These are phyloP conservation scores for Crocallis elinguaria DNA, from an alignment of 2,888 invertebrate species.

Conservation along the genomic window DNA sequence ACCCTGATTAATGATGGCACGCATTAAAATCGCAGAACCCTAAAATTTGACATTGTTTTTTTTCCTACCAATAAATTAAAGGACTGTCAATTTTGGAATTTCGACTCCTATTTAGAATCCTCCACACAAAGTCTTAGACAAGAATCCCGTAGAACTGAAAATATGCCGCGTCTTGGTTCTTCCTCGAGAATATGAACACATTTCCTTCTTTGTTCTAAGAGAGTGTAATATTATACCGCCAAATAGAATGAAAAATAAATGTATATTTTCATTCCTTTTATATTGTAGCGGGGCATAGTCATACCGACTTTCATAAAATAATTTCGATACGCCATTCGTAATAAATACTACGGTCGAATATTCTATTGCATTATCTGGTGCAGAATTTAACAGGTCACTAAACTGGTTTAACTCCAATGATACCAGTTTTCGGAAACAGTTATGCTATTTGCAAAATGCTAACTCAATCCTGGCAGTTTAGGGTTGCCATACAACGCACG, in stretches of 20 bases:
- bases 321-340: not conserved
- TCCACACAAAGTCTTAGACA: too few species aligned
- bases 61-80: too few species aligned
- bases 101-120: too few species aligned
- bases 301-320: not conserved
- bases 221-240: too few species aligned
- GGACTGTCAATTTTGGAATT: too few species aligned
- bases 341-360: not conserved
- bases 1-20: conserved; percentile 70
- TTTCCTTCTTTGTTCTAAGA: too few species aligned
- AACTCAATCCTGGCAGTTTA: conserved; percentile 1
- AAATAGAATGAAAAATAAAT: too few species aligned
- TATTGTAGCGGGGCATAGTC: too few species aligned
- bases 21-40: conserved; percentile 60
- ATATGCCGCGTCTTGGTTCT: too few species aligned
- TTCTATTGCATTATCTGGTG: not conserved
- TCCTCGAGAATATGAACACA: too few species aligned
- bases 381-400: conserved; percentile 16
- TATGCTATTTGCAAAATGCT: conserved; percentile 21
- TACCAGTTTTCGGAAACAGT: conserved; percentile 14
- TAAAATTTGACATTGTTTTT: conserved; percentile 65
- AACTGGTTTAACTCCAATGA: conserved; percentile 22
- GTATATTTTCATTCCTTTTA: too few species aligned
- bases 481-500: not conserved
- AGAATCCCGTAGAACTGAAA: too few species aligned